A percentile compares a stretch with the other conserved stretches of the same genome.
Conservation (phyloP, 2,888 invertebrate genomes). For the Rhagonycha lutea region DNA sequence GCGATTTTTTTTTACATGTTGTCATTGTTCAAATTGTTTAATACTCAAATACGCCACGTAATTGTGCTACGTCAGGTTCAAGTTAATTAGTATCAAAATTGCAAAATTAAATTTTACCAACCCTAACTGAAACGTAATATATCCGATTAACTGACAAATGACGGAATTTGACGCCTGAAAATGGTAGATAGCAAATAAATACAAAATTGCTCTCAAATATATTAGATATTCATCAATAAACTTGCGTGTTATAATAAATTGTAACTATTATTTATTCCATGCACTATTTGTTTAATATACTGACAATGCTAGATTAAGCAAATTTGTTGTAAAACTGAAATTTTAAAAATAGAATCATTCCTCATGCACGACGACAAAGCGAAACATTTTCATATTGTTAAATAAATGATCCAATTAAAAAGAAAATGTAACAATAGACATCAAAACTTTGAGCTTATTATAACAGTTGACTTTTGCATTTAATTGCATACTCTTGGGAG, state of each 20-base stretch:
- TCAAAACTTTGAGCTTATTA: not conserved
- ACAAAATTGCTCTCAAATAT: constrained; percentile 14
- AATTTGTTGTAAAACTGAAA: not conserved
- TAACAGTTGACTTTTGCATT: not conserved
- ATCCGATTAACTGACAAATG: constrained; percentile 13
- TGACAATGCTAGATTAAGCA: not conserved
- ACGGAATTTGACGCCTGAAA: constrained; percentile 18
- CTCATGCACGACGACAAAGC: not conserved
- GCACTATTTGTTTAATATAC: not conserved
- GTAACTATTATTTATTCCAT: not conserved
- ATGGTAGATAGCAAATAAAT: constrained; percentile 15
- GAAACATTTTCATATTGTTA: not conserved
- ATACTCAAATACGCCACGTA: not conserved
- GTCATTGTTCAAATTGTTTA: not conserved
- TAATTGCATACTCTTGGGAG: not conserved
- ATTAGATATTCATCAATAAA: not conserved
- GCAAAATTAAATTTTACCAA: not conserved
- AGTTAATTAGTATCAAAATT: not conserved
- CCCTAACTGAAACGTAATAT: not conserved
- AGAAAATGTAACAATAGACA: not conserved
- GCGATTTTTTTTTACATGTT: not conserved
- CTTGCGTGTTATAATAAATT: not conserved
- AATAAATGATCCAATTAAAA: not conserved
- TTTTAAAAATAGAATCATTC: not conserved
- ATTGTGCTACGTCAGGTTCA: not conserved